Evolutionary conservation across 1,140 invertebrate genomes (phyloP), one percentile per base, ranked within the genome.

Genomic region (Eumaeus atala): DNA sequence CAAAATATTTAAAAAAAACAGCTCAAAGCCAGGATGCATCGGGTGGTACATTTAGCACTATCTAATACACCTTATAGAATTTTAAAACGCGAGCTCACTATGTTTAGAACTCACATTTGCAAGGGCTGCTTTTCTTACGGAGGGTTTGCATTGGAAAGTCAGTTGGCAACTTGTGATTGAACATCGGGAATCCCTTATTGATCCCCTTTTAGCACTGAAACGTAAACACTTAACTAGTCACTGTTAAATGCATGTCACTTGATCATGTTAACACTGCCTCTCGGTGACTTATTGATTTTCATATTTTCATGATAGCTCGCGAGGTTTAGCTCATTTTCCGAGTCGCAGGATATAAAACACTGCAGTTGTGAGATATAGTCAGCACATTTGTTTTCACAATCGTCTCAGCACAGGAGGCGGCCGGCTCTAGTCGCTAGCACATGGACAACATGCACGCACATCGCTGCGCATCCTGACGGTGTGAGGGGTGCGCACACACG

Each of bases 71-170:
- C 68, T 76, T 66, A 62, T 63, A 62, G 55, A 44, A 67, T n/a
- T n/a, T n/a, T n/a, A 69, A 67, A 64, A 51, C 67, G 61, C 63
- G 62, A 74, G 62, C 62, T 64, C 67, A 58, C 67, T 59, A 73
- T 58, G 58, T 48, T 57, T 52, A 55, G 61, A 62, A 95, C 94
- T 95, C 90, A 95, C 94, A 94, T 91, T 95, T 95, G 87, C 93
- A 93, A 77, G 94, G 94, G 87, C 94, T 95, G 73, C 93, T 95
- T 90, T 94, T 95, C 89, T 95, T 95, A 71, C 94, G 91, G 87
- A 95, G 89, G 71, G 94, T 95, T 92, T 95, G 94, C 94, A 95
- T 95, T 81, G 84, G 87, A 86, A 89, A 89, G 67, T 85, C 82
- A 71, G 77, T 80, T 61, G 81, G 77, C 75, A 85, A 74, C 81